phyloP scores from a whole-genome alignment of 2,113 vertebrate species.

The Balaeniceps rex region DNA sequence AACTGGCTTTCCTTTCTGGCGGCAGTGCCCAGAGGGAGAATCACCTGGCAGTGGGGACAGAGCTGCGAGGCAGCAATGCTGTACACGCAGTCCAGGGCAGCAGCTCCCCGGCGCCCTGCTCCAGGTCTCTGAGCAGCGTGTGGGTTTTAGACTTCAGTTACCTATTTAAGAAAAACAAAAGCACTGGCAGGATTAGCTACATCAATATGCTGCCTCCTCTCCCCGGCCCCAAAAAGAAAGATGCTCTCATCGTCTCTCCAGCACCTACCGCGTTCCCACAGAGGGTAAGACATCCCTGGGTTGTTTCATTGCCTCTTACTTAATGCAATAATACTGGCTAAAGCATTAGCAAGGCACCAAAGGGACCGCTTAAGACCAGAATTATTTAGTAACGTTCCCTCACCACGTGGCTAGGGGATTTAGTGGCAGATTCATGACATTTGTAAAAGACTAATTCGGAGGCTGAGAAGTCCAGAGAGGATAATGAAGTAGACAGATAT shows the following conservation, averaged over 20 bases:
- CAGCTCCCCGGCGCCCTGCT: fast-evolving
- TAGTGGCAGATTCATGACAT: not conserved
- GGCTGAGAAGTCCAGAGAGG: not conserved
- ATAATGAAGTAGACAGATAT: not conserved
- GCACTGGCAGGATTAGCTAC: not conserved
- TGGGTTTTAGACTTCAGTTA: not conserved
- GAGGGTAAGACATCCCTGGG: not conserved
- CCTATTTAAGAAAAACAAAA: not conserved
- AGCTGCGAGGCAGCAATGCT: not conserved
- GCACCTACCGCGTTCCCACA: fast-evolving
- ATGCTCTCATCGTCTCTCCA: not conserved
- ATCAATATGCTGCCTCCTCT: not conserved
- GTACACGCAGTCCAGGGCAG: not conserved
- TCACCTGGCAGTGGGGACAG: not conserved
- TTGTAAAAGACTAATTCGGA: not conserved
- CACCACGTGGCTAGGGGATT: not conserved
- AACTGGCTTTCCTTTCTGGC: not conserved
- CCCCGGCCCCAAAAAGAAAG: not conserved
- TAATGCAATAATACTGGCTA: not conserved
- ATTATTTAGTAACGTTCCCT: not conserved
- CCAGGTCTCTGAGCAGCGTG: not conserved
- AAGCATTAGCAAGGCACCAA: not conserved
- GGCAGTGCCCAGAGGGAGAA: not conserved
- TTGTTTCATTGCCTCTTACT: not conserved
- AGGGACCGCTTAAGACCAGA: not conserved